These are phyloP conservation scores for Baryphthengus martii DNA, from an alignment of 2,113 vertebrate species.

Conservation along the genomic window DNA sequence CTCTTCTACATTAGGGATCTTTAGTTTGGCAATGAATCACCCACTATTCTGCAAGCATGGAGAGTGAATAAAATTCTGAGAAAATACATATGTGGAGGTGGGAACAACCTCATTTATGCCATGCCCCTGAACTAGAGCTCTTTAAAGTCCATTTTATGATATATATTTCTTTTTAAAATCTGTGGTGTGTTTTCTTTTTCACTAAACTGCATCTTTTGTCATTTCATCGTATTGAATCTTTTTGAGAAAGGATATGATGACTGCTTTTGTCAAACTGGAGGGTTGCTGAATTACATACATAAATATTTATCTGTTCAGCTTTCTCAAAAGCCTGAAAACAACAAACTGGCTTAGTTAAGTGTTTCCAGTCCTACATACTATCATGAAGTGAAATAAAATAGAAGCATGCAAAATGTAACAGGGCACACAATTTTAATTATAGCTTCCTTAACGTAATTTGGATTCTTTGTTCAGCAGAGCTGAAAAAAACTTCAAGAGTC, in stretches of 20 bases:
- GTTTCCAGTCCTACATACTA: neutral
- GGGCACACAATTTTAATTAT: neutral
- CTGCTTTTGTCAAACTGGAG: neutral
- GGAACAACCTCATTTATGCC: neutral
- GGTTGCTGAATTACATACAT: neutral
- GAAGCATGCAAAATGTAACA: neutral
- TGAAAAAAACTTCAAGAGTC: neutral
- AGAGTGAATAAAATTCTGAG: neutral
- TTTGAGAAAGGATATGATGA: neutral
- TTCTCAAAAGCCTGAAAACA: neutral
- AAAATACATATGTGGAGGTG: neutral
- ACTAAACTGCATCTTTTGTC: neutral
- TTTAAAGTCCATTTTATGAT: neutral
- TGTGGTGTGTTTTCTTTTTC: neutral
- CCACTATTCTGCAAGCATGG: neutral
- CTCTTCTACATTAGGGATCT: neutral
- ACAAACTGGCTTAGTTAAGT: neutral
- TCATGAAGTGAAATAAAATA: neutral
- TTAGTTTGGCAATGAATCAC: neutral
- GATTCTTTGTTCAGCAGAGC: constrained; percentile 3
- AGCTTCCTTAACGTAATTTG: neutral
- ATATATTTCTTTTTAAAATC: neutral
- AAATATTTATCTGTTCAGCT: neutral
- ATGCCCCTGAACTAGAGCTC: neutral
- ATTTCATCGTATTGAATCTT: neutral